Conservation (phyloP, 2,888 invertebrate genomes). For the Volucella inanis region DNA sequence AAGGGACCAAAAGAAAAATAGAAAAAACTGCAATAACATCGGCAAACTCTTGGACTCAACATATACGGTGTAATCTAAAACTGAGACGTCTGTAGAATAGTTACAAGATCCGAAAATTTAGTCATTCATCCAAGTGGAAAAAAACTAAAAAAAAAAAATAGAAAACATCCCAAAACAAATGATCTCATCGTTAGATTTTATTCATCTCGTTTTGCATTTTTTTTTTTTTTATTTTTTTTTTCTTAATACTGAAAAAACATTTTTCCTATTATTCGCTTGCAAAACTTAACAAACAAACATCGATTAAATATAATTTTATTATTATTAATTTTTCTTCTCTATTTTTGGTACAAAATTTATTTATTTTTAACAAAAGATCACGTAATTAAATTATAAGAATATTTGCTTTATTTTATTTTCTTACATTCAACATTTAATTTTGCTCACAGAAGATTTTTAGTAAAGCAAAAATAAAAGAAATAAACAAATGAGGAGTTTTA, state of each 20-base stretch:
- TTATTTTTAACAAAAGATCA: constrained; percentile 15
- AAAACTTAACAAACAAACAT: constrained; percentile 67
- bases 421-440: no score
- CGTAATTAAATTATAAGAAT: neutral
- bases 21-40: no score
- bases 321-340: constrained; percentile 10
- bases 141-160: constrained; percentile 4
- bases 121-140: no score
- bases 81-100: no score
- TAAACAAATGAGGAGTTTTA: no score
- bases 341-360: constrained; percentile 50
- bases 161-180: neutral
- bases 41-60: no score
- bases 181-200: constrained; percentile 53
- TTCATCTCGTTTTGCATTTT: constrained; percentile 65
- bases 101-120: no score
- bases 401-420: no score
- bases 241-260: constrained; percentile 61
- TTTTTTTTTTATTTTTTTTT: constrained; percentile 6
- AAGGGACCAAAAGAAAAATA: no score
- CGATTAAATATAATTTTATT: constrained; percentile 27
- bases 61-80: no score
- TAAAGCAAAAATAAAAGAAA: no score
- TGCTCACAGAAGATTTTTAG: no score
- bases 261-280: constrained; percentile 28